Evolutionary conservation across 1,140 invertebrate species (phyloP).

Genomic region (Caenorhabditis elegans): WBcel235 BX284603.4:11286501-11287000

Average conservation of each 20-base stretch:
- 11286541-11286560: no score
- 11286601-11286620: not conserved
- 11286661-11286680: not conserved
- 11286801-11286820: not conserved
- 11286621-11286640: not conserved
- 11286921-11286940: no score
- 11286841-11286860: no score
- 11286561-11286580: no score
- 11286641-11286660: not conserved
- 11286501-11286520: no score
- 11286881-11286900: no score
- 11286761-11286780: not conserved
- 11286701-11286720: conserved; percentile 68
- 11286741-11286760: not conserved
- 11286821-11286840: not conserved
- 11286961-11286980: not conserved
- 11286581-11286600: not conserved
- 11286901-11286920: no score
- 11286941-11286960: no score
- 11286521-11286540: no score
- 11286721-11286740: conserved; percentile 42
- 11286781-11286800: not conserved
- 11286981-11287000: conserved; percentile 68
- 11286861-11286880: no score
- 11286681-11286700: conserved; percentile 67